Conservation (phyloP, 1,140 invertebrate species). For the Tetramorium alpestre region DNA sequence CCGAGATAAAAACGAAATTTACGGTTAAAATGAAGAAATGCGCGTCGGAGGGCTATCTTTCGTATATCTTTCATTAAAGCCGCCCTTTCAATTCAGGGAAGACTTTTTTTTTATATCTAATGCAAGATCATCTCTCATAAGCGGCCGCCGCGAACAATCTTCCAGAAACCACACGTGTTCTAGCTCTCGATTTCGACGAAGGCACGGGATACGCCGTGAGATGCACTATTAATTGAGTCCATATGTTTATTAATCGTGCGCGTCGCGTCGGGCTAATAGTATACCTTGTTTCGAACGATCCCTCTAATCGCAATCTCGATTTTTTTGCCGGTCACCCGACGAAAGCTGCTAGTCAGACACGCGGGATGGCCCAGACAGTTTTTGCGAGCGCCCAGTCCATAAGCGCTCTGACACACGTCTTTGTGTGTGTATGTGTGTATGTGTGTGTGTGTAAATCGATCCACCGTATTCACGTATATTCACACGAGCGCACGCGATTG, state of each 20-base stretch:
- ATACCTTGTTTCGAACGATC: slow-evolving; percentile 39
- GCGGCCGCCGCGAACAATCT: slow-evolving; percentile 41
- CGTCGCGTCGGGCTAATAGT: slow-evolving; percentile 46
- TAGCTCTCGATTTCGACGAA: slow-evolving; percentile 55
- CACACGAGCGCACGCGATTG: background rate
- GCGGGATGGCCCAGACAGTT: slow-evolving; percentile 23
- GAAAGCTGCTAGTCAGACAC: slow-evolving; percentile 33
- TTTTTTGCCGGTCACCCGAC: slow-evolving; percentile 51
- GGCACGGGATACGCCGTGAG: slow-evolving; percentile 43
- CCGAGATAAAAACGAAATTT: background rate
- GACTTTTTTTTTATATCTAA: slow-evolving; percentile 14
- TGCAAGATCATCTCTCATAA: background rate
- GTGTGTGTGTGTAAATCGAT: background rate
- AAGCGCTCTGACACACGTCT: background rate
- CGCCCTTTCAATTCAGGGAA: slow-evolving; percentile 26
- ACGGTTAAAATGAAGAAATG: background rate
- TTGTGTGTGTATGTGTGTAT: background rate
- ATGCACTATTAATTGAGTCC: slow-evolving; percentile 64
- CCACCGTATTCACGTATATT: background rate
- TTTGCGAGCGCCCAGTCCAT: background rate
- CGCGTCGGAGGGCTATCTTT: background rate
- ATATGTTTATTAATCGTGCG: slow-evolving; percentile 68
- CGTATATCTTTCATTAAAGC: background rate
- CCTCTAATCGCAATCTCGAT: slow-evolving; percentile 25
- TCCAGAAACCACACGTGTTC: slow-evolving; percentile 60